Evolutionary conservation across 2,888 invertebrate species (phyloP).

Genomic region (Apamea crenata): DNA sequence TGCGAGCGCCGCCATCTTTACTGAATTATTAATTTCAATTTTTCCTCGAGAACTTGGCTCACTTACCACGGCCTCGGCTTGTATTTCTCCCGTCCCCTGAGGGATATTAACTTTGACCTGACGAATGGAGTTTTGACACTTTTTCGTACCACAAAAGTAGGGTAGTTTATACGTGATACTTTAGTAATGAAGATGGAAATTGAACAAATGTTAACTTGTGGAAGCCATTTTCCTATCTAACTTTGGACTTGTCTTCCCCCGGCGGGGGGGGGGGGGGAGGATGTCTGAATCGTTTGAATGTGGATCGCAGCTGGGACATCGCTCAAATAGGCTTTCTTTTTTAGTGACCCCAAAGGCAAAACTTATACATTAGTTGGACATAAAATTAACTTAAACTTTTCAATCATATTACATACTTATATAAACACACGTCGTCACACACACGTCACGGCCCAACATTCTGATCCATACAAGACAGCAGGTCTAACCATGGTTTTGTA

Average conservation of each 20-base stretch:
- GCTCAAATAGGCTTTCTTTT: constrained; percentile 23
- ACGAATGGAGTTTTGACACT: constrained; percentile 71
- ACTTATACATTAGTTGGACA: not conserved
- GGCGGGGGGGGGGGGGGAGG: too few species aligned
- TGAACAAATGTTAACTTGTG: constrained; percentile 61
- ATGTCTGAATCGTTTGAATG: constrained; percentile 22
- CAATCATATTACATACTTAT: not conserved
- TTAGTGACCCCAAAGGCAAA: not conserved
- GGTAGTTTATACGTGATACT: constrained; percentile 64
- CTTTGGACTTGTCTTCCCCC: constrained; percentile 41
- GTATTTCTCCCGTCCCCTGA: constrained; percentile 61
- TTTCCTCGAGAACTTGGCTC: constrained; percentile 73
- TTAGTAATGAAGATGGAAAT: constrained; percentile 68
- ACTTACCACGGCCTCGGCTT: constrained; percentile 68
- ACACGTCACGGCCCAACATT: too few species aligned
- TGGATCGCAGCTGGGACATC: constrained; percentile 18
- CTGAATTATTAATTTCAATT: constrained; percentile 80
- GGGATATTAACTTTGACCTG: constrained; percentile 69
- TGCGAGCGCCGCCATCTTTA: constrained; percentile 59
- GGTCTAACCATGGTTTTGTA: too few species aligned
- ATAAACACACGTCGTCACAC: too few species aligned
- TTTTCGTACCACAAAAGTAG: constrained; percentile 64
- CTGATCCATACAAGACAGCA: too few species aligned
- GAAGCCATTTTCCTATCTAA: constrained; percentile 55
- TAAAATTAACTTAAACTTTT: not conserved